Base-by-base conservation (phyloP, 2,113 vertebrate genomes). In the Oreochromis niloticus region DNA sequence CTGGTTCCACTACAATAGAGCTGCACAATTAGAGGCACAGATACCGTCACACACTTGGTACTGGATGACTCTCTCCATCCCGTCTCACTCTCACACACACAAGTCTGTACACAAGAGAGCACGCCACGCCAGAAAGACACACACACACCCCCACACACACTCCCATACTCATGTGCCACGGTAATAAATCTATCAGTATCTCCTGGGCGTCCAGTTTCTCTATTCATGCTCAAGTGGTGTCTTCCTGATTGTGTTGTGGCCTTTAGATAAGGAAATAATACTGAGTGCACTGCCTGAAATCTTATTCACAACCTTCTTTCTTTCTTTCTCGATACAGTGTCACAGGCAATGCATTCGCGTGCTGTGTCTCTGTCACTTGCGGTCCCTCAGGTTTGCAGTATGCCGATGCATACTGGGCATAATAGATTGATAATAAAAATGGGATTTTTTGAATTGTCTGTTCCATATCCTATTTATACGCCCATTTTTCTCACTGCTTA, bases 1-100 rank as follows among this genome's bases (percentile, higher is more conserved):
- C 68, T 94, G 94, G 95, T 96, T 96, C 93, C 95, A 95, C 92
- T 96, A 95, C 95, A 95, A 96, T 95, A 95, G 94, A 94, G 94
- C 94, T 87, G 89, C 92, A 92, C 95, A 96, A 96, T 96, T 96
- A 96, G 93, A 93, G 89, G 85, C 91, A 82, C 41, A 87, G 89
- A 93, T 92, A 91, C 87, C 93, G 93, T 95, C 95, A 94, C 91
- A 93, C 87, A 88, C 80, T 87, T 36, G 34, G 81, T 78, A 32
- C 93, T 46, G 36, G 81, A 81, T 80, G 78, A 89, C 90, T 93
- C 84, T 87, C 80, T 50, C 24, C 39, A 86, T 90, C 80, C 88
- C 71, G 46, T 73, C 63, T 50, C 57, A 50, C 71, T 50, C 82
- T 41, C 82, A 39, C 83, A 82, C 61, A 82, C 84, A 80, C 88